Base-by-base conservation (phyloP, 2,888 invertebrate genomes). In the Eucriotettix oculatus region DNA sequence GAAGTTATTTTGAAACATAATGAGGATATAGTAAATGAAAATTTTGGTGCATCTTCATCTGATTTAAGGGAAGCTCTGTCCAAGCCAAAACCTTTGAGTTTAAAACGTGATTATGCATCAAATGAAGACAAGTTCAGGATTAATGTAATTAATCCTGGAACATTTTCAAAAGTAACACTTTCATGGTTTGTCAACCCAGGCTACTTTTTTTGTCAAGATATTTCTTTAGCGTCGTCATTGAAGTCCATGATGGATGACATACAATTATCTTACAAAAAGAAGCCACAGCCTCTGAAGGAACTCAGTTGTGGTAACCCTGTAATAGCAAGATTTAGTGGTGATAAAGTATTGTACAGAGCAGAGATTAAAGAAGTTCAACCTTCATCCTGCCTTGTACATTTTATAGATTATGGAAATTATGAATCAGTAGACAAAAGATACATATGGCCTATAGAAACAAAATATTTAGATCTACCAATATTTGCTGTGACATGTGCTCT, bases 121-220 rank as follows among this genome's bases (percentile, higher is more conserved):
- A 62, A 78, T 1, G 75, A 78, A 11, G 75, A 75, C 0, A 71
- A 75, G 0, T 84, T 80, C 73, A 59, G 65, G 0, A 74, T 76
- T 9, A 74, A 75, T 1, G 67, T 72, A 0, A 71, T 83, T 5
- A 75, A 78, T 17, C 69, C 76, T 1, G 81, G 79, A 16, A 72
- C 74, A 0, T 78, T 76, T 58, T 79, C 81, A 58, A 78, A 81
- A 60, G 76, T 86, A 0, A 76, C 78, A 1, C 78, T 89, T 52
- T 82, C 84, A 1, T 89, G 89, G 88, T 86, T 87, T 69, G 80
- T 83, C 59, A 84, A 84, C 63, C 89, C 89, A 0, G 79, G 81
- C 63, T 80, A 81, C 66, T 89, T 90, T 71, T 87, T 81, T 72
- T 79, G 82, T 0, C 84, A 84, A 66, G 73, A 79, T 16, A 68